Conservation (phyloP, 2,888 invertebrate genomes). For the Osmoderma eremita region DNA sequence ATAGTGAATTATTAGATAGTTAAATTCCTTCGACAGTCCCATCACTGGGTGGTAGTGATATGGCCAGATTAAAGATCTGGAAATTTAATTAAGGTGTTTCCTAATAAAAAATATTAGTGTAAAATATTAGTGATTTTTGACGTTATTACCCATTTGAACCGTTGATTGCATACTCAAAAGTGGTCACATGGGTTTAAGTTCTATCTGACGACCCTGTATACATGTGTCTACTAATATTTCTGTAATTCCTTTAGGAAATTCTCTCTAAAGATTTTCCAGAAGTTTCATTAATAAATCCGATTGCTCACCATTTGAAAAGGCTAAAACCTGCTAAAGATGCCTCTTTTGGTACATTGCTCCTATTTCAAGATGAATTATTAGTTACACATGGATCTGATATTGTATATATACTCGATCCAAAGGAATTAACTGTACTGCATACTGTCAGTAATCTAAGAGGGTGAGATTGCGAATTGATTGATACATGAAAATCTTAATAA, state of each 20-base stretch:
- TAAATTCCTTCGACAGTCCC: no score
- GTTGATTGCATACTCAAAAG: no score
- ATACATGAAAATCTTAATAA: constrained; percentile 2
- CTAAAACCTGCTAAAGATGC: constrained; percentile 65
- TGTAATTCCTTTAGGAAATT: constrained; percentile 55
- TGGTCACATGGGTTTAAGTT: no score
- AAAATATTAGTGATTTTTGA: no score
- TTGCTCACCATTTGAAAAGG: constrained; percentile 60
- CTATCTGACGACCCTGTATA: no score
- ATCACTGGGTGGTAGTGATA: no score
- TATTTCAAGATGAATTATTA: constrained; percentile 77
- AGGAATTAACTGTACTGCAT: constrained; percentile 73
- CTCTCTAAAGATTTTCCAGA: constrained; percentile 65
- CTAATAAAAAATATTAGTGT: no score
- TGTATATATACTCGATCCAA: constrained; percentile 81
- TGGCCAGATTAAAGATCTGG: no score
- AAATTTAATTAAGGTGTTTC: no score
- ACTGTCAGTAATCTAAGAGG: constrained; percentile 72
- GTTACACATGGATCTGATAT: constrained; percentile 78
- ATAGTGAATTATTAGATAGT: no score
- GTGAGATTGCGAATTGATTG: constrained; percentile 57
- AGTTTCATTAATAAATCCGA: constrained; percentile 80
- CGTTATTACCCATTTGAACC: no score
- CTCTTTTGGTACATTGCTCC: constrained; percentile 72
- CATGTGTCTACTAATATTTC: no score